Percentiles rank a stretch among this genome's conserved stretches.
These are phyloP conservation scores for Agrotis segetum DNA, from an alignment of 2,888 invertebrate species.

Conservation along the genomic window DNA sequence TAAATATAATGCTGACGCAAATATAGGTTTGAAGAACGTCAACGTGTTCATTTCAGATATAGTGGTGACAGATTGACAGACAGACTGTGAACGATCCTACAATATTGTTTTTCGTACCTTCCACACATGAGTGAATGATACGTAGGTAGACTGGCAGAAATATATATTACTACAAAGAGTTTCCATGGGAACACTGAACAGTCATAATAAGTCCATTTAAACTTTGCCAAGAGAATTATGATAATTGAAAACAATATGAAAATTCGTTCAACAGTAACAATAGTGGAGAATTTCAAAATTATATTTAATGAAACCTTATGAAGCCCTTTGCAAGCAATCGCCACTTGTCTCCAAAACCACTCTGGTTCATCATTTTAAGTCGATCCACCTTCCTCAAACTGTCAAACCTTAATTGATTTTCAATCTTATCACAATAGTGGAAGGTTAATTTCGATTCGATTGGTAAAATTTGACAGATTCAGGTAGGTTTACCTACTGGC, in stretches of 20 bases:
- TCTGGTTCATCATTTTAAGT: not conserved
- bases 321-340: not conserved
- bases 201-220: not conserved
- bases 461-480: no score
- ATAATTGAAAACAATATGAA: no score
- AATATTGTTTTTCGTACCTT: slow-evolving; percentile 9
- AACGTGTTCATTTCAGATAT: slow-evolving; percentile 36
- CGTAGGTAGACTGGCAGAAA: not conserved
- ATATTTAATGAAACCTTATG: not conserved
- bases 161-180: slow-evolving; percentile 7
- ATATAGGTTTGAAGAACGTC: slow-evolving; percentile 26
- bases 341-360: no score
- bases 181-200: not conserved
- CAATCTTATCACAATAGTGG: no score
- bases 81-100: slow-evolving; percentile 14
- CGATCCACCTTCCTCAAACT: not conserved
- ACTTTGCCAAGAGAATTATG: not conserved
- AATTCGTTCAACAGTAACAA: no score
- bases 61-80: slow-evolving; percentile 40
- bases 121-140: not conserved
- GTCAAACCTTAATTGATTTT: no score
- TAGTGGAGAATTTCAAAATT: no score
- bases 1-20: slow-evolving; percentile 32
- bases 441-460: no score
- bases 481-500: no score